Base-by-base conservation (phyloP, 2,113 vertebrate genomes). In the Mustela lutreola region DNA sequence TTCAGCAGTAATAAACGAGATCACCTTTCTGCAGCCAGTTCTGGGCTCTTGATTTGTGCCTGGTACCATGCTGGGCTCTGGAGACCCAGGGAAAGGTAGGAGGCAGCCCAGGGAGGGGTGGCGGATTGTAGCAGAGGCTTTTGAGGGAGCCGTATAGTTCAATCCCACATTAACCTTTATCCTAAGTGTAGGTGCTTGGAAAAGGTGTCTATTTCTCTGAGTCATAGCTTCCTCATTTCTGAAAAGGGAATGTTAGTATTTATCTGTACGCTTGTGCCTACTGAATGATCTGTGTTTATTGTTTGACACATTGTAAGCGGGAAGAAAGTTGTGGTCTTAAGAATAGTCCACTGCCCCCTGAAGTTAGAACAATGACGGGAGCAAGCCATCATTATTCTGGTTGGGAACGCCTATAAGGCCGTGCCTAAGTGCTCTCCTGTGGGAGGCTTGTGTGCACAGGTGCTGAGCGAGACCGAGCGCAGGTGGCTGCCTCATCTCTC, bases 141-240 rank as follows among this genome's bases (percentile, higher is more conserved):
- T 39, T 14, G 8, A 21, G 26, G 60, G 53, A 79, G 12, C 11
- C 39, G 10, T 45, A 28, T 31, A n/a, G 53, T 79, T 83, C 88
- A 89, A 42, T 75, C 16, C 39, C 19, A 39, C 1, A 0, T 87
- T 15, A 58, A 15, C 15, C 0, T 21, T 93, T 75, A 39, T 70
- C 58, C 50, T 75, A 9, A 62, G 24, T 65, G 36, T 67, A 42
- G n/a, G 48, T 73, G 65, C 62, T 89, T 82, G 73, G 86, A 85
- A 63, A 93, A 71, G 39, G 73, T 85, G 62, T 82, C 18, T 56
- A n/a, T 2, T 6, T 18, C 28, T 39, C 36, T 76, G 36, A 96
- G 60, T 62, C 91, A 65, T 39, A 63, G 83, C 70, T 71, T 93
- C 83, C 94, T 96, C 56, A 24, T 97, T 93, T 93, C 90, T 94